Evolutionary conservation across 2,888 invertebrate genomes (phyloP).

Genomic region (Andrena marginata): DNA sequence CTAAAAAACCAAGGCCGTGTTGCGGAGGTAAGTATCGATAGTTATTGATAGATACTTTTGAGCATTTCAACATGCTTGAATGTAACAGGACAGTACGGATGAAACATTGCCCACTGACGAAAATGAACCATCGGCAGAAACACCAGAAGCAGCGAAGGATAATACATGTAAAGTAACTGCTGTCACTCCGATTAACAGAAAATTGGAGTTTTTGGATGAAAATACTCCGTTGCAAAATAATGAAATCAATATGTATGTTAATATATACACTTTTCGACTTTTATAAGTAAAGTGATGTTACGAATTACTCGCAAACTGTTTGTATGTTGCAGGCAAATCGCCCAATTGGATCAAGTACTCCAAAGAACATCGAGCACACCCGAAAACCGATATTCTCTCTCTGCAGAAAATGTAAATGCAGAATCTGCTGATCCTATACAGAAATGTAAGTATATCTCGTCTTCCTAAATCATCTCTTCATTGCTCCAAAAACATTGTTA

Average conservation of each 20-base stretch:
- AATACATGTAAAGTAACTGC: neutral
- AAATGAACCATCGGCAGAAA: neutral
- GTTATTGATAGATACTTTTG: neutral
- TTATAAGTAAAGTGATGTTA: neutral
- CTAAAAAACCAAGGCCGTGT: constrained; percentile 71
- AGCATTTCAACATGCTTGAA: constrained; percentile 4
- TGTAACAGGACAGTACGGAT: constrained; percentile 17
- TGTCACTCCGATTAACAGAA: constrained; percentile 70
- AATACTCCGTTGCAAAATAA: constrained; percentile 69
- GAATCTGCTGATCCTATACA: constrained; percentile 71
- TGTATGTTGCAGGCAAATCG: constrained; percentile 74
- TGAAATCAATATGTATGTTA: constrained; percentile 74
- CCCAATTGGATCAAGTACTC: constrained; percentile 79
- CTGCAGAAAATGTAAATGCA: constrained; percentile 72
- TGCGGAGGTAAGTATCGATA: constrained; percentile 62
- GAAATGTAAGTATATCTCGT: constrained; percentile 65
- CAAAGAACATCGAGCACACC: constrained; percentile 74
- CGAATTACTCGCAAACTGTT: neutral
- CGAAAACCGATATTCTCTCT: constrained; percentile 78
- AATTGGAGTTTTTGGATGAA: constrained; percentile 76
- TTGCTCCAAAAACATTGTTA: constrained; percentile 9
- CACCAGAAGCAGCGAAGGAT: neutral
- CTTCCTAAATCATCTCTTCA: neutral
- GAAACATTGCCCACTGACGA: neutral
- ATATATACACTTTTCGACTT: neutral